These are phyloP conservation scores for Mesembrinibis cayennensis DNA, from an alignment of 2,113 vertebrate genomes.

Conservation along the genomic window DNA sequence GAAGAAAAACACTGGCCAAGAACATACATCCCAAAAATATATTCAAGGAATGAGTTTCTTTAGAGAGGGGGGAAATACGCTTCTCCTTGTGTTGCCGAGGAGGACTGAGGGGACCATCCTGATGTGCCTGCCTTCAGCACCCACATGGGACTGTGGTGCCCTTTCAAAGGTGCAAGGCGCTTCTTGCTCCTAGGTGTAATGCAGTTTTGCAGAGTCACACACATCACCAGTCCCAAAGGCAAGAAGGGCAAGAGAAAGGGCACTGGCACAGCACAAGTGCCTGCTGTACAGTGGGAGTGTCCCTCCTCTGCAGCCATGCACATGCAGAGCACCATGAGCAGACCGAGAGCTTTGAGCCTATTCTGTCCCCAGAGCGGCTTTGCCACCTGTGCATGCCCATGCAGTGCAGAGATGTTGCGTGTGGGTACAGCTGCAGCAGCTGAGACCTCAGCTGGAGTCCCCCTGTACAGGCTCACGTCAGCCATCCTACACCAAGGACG, in stretches of 20 bases:
- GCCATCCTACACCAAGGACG: fast-evolving
- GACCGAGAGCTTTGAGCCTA: not conserved
- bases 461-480: fast-evolving
- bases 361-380: fast-evolving
- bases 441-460: fast-evolving
- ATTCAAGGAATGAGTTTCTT: not conserved
- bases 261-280: fast-evolving
- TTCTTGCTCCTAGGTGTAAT: fast-evolving
- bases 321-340: fast-evolving
- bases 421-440: not conserved
- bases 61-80: fast-evolving
- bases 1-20: not conserved
- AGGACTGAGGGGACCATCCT: fast-evolving
- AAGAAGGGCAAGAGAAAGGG: too few relatives aligned
- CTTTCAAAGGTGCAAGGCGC: too few relatives aligned
- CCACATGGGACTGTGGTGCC: fast-evolving
- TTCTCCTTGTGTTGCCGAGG: not conserved
- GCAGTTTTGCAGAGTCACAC: not conserved
- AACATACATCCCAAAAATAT: fast-evolving
- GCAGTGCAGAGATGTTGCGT: not conserved
- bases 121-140: not conserved
- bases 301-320: not conserved
- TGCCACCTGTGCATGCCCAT: too few relatives aligned
- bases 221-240: fast-evolving
- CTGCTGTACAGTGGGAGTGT: fast-evolving